Conservation (phyloP, 2,113 vertebrate species). For the Lichenostomus cassidix region DNA sequence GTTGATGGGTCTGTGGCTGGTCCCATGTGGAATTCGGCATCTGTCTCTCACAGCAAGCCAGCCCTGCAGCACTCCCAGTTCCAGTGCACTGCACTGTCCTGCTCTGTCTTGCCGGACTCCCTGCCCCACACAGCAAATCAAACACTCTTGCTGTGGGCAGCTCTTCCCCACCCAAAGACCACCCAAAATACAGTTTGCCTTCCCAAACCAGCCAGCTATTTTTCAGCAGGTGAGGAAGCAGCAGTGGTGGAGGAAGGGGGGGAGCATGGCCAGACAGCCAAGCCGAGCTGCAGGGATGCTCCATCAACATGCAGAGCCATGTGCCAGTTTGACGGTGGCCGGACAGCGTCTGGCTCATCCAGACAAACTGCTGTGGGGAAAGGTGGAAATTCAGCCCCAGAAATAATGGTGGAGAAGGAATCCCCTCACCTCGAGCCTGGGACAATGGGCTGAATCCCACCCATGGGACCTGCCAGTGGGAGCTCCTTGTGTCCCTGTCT, state of each 20-base stretch:
- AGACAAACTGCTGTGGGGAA: not conserved
- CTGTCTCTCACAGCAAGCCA: not conserved
- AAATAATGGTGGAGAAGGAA: not conserved
- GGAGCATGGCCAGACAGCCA: not conserved
- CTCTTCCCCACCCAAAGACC: not conserved
- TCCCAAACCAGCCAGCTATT: not conserved
- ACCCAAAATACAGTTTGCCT: not conserved
- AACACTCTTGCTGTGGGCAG: not conserved
- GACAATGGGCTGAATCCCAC: not conserved
- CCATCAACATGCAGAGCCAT: conserved; percentile 26
- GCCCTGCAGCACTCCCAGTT: not conserved
- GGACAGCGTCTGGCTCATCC: not conserved
- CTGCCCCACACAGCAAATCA: not conserved
- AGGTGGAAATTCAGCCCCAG: not conserved
- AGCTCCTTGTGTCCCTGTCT: not conserved
- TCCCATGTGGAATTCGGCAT: not conserved
- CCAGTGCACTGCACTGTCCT: fast-evolving
- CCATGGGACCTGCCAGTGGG: fast-evolving
- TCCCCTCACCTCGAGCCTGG: fast-evolving
- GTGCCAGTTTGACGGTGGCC: not conserved
- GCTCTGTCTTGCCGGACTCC: not conserved
- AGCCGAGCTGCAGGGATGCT: not conserved
- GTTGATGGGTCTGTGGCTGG: not conserved
- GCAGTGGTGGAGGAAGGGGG: not conserved
- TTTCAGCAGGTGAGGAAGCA: not conserved